phyloP scores from a whole-genome alignment of 2,113 vertebrate species.

The Boleophthalmus pectinirostris region DNA sequence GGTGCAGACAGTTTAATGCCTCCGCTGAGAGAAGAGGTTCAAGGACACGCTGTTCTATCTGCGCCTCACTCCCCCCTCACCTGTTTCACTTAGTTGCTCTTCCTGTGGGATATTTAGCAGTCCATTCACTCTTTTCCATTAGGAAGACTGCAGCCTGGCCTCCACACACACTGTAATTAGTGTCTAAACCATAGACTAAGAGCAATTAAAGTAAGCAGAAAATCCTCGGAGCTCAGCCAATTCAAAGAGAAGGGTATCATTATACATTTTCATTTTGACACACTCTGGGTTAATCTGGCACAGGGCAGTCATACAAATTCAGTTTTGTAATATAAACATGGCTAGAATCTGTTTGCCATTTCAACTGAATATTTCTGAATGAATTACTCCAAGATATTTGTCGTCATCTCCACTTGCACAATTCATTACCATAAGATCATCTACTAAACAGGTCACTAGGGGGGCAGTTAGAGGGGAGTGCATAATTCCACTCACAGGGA shows the following conservation, averaged over 20 bases:
- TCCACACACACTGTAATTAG: constrained; percentile 61
- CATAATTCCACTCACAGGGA: too few species aligned
- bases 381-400: not conserved
- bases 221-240: constrained; percentile 53
- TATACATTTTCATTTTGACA: not conserved
- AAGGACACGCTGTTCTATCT: constrained; percentile 59
- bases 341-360: not conserved
- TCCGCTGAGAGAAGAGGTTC: constrained; percentile 63
- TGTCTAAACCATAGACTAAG: constrained; percentile 61
- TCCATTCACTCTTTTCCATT: constrained; percentile 63
- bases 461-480: too few species aligned
- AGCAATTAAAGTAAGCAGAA: constrained; percentile 62
- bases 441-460: too few species aligned
- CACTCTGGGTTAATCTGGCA: not conserved
- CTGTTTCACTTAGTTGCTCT: constrained; percentile 48
- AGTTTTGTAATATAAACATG: not conserved
- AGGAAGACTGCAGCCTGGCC: constrained; percentile 50
- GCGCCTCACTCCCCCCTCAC: constrained; percentile 30
- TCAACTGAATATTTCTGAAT: not conserved
- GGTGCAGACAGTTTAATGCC: constrained; percentile 60
- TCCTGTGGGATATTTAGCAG: constrained; percentile 67
- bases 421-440: too few species aligned
- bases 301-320: not conserved
- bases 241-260: constrained; percentile 22
- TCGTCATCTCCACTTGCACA: too few species aligned